Evolutionary conservation across 1,140 invertebrate genomes (phyloP), one percentile per base, ranked within the genome.

Genomic region (Zaprionus tsacasi): DNA sequence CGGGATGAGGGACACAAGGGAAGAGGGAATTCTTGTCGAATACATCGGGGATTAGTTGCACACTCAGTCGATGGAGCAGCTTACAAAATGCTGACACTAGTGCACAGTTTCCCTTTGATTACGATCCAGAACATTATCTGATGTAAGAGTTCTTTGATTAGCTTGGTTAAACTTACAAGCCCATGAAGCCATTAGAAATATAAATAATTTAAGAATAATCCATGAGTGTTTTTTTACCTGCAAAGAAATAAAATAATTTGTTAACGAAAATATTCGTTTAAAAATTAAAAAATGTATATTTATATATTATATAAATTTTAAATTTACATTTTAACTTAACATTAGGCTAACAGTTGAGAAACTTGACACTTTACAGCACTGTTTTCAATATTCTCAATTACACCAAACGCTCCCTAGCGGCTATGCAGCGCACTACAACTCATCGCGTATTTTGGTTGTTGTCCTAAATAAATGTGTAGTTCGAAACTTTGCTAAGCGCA

Each of bases 111-210:
- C 7, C 6, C 2, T 54, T 60, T 12, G 8, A 17, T 27, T 69
- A 15, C 6, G 10, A 7, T 15, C 7, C 6, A 45, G 2, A 15
- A 45, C 40, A 45, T 15, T 21, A 30, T 38, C 8, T 11, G 12
- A 12, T 11, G 6, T 15, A 48, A 30, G 38, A 11, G 12, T 21
- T 35, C 30, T 4, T 54, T 43, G 54, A 21, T 55, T 54, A 64
- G 11, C 25, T 12, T 40, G 15, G n/a, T 8, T 15, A 21, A 30
- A 48, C 48, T 65, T 69, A 78, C 78, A 60, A 86, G 82, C 77
- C 83, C 55, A 56, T 70, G 57, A 82, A 87, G 73, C 70, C 83
- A 88, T 75, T 82, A 79, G n/a, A 58, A 21, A 56, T 40, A 13
- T n/a, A 33, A 17, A 17, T 64, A 27, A 21, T 21, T 56, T 30